Conservation (phyloP, 2,113 vertebrate genomes). For the Erinaceus europaeus region DNA sequence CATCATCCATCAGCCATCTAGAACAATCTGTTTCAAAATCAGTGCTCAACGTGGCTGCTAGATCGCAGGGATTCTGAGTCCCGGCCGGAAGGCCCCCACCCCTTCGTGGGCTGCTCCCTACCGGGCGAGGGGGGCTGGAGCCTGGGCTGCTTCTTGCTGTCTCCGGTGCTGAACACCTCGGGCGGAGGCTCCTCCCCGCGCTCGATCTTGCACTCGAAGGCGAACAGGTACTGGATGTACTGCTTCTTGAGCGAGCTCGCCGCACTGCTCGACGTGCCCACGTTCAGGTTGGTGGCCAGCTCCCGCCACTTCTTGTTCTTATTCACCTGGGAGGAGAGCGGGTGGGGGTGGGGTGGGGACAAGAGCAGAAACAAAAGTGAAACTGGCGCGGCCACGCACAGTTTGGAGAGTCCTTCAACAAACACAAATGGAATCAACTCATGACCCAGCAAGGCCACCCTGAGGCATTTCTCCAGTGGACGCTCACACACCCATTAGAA, state of each 20-base stretch:
- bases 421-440: too few species aligned
- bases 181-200: constrained; percentile 94
- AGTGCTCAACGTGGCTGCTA: background rate
- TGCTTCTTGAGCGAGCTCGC: constrained; percentile 97
- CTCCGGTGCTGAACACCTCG: constrained; percentile 90
- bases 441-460: too few species aligned
- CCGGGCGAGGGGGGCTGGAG: constrained; percentile 97
- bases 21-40: too few species aligned
- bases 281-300: constrained; percentile 89
- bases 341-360: too few species aligned
- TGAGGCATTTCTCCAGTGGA: too few species aligned
- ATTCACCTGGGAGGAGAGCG: constrained; percentile 88
- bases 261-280: constrained; percentile 94
- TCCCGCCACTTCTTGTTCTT: constrained; percentile 99
- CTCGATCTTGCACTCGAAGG: constrained; percentile 97
- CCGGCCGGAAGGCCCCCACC: constrained; percentile 69
- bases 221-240: constrained; percentile 98
- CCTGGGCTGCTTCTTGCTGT: constrained; percentile 95
- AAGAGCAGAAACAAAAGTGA: constrained; percentile 32
- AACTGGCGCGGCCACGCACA: too few species aligned
- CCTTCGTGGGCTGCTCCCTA: too few species aligned
- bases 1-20: too few species aligned
- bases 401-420: too few species aligned
- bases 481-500: too few species aligned
- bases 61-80: background rate